Evolutionary conservation across 2,888 invertebrate genomes (phyloP).

Genomic region (Eupithecia centaureata): DNA sequence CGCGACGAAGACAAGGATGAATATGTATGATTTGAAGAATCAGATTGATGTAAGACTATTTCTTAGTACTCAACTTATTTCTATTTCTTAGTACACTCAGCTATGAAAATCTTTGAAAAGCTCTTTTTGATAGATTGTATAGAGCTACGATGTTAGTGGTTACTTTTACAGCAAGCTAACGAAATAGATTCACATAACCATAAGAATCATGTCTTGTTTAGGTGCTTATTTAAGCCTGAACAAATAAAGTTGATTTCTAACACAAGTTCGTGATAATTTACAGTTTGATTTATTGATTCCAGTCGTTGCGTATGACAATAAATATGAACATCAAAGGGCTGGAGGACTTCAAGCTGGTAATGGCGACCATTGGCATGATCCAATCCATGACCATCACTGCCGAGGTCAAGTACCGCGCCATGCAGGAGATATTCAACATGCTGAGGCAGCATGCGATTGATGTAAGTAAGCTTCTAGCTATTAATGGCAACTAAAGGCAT

Average conservation of each 20-base stretch:
- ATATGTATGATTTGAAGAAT: conserved; percentile 87
- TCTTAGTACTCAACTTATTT: no score
- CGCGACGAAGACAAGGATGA: conserved; percentile 85
- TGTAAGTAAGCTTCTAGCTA: conserved; percentile 64
- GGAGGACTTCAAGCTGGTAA: conserved; percentile 92
- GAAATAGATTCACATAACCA: no score
- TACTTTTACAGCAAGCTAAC: no score
- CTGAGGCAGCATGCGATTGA: conserved; percentile 88
- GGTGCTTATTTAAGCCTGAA: no score
- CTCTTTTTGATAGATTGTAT: no score
- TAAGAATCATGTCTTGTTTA: no score
- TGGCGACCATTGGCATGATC: conserved; percentile 91
- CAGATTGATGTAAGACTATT: conserved; percentile 86
- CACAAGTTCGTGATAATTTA: not conserved
- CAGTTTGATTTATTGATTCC: conserved; percentile 35
- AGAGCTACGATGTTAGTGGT: no score
- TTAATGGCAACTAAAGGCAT: no score
- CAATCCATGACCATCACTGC: conserved; percentile 90
- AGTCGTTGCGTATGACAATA: conserved; percentile 86
- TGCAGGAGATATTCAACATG: conserved; percentile 91
- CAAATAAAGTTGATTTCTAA: no score
- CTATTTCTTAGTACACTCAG: no score
- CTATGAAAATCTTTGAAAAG: no score
- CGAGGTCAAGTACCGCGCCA: conserved; percentile 89
- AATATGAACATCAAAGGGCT: conserved; percentile 91